Evolutionary conservation across 2,113 vertebrate genomes (phyloP).

Genomic region (Lota lota): DNA sequence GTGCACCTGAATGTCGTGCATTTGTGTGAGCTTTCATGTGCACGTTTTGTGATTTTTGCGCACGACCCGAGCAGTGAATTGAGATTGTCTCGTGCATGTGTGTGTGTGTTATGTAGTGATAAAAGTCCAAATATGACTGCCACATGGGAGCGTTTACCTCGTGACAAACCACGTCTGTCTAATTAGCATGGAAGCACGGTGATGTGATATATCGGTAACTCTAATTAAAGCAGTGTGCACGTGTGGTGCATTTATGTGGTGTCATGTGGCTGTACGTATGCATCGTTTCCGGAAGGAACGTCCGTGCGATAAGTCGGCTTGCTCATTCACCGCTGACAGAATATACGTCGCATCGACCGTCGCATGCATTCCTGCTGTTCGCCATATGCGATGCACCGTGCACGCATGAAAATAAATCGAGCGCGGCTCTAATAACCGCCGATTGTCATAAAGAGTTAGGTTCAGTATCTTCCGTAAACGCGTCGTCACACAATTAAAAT

Average conservation of each 20-base stretch:
- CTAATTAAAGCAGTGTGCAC: constrained; percentile 50
- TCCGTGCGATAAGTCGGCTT: constrained; percentile 36
- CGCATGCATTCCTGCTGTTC: not conserved
- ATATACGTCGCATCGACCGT: not conserved
- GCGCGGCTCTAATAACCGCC: no score
- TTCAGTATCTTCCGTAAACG: no score
- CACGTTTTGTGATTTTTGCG: not conserved
- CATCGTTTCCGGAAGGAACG: constrained; percentile 6
- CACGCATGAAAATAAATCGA: no score
- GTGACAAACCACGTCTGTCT: constrained; percentile 70
- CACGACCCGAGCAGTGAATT: not conserved
- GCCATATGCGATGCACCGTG: not conserved
- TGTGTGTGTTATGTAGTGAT: constrained; percentile 34
- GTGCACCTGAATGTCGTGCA: not conserved
- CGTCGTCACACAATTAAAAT: no score
- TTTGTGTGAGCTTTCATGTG: not conserved
- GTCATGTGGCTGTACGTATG: constrained; percentile 5
- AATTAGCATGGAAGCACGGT: constrained; percentile 68
- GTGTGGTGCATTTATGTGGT: constrained; percentile 9
- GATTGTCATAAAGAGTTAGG: no score
- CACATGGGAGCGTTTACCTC: constrained; percentile 74
- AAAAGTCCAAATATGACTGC: constrained; percentile 62
- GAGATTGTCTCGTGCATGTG: constrained; percentile 1
- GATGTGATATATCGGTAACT: constrained; percentile 54
- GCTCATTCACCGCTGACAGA: constrained; percentile 36